Conservation (phyloP, 2,797 vertebrate genomes). For the Eulemur albifrons region DNA sequence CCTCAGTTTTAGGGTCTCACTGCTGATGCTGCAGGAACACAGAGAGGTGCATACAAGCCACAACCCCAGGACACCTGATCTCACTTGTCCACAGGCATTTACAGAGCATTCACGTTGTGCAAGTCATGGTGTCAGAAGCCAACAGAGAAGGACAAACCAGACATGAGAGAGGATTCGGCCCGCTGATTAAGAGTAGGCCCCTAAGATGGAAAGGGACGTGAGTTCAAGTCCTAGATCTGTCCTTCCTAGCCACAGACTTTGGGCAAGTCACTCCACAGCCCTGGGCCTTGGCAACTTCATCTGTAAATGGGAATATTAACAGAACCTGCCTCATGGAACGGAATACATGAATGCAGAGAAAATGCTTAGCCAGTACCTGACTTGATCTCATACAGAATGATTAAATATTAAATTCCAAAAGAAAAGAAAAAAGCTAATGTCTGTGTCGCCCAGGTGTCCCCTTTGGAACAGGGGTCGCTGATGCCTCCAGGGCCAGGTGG, state of each 20-base stretch:
- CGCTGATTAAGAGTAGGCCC: no score
- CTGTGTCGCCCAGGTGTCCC: background rate
- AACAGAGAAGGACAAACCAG: background rate
- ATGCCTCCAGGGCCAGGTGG: background rate
- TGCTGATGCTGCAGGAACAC: background rate
- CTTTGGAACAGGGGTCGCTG: background rate
- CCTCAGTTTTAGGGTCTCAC: background rate
- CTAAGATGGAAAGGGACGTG: background rate
- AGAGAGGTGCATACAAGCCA: background rate
- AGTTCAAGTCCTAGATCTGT: background rate
- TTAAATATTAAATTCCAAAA: background rate
- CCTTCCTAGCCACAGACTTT: background rate
- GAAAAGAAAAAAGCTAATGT: background rate
- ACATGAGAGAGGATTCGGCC: background rate
- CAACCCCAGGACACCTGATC: accelerated
- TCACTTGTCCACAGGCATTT: background rate
- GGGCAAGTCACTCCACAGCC: background rate
- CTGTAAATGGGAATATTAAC: background rate
- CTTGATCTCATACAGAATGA: background rate
- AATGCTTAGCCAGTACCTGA: background rate
- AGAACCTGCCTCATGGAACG: background rate
- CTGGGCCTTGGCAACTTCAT: background rate
- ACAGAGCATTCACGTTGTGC: background rate
- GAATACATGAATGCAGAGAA: background rate
- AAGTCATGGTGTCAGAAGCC: background rate